These are phyloP conservation scores for Scomber japonicus DNA, from an alignment of 2,113 vertebrate species.

Conservation along the genomic window DNA sequence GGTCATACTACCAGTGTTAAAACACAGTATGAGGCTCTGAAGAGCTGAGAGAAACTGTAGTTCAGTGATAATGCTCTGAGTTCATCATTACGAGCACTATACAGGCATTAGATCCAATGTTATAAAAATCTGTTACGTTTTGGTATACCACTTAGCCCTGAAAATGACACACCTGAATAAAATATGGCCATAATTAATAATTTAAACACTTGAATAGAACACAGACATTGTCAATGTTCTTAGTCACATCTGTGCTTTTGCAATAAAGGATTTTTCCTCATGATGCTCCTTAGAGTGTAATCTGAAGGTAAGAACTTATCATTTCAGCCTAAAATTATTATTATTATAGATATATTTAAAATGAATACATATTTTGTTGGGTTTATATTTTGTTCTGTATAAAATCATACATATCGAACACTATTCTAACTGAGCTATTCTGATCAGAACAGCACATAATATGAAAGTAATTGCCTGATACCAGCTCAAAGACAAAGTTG, in stretches of 20 bases:
- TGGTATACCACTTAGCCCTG: not conserved
- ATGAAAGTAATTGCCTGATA: not conserved
- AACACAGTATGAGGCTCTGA: no score
- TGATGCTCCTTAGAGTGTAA: no score
- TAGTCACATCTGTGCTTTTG: not conserved
- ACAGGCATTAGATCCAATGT: no score
- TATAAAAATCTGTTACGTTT: no score
- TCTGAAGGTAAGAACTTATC: no score
- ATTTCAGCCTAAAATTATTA: not conserved
- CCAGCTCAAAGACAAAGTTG: constrained; percentile 33
- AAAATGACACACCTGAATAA: not conserved
- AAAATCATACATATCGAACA: not conserved
- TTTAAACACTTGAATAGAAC: not conserved
- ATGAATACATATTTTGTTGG: no score
- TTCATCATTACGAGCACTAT: no score
- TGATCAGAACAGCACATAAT: not conserved
- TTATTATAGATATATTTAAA: not conserved
- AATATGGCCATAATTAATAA: not conserved
- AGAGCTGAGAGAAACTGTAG: no score
- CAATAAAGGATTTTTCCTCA: no score
- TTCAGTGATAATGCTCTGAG: no score
- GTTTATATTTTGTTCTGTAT: not conserved
- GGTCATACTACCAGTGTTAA: no score
- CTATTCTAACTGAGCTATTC: not conserved
- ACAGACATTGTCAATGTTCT: not conserved